Percentiles rank a stretch among this genome's conserved stretches.
phyloP scores from a whole-genome alignment of 2,113 vertebrate species.

The Chloroceryle aenea region DNA sequence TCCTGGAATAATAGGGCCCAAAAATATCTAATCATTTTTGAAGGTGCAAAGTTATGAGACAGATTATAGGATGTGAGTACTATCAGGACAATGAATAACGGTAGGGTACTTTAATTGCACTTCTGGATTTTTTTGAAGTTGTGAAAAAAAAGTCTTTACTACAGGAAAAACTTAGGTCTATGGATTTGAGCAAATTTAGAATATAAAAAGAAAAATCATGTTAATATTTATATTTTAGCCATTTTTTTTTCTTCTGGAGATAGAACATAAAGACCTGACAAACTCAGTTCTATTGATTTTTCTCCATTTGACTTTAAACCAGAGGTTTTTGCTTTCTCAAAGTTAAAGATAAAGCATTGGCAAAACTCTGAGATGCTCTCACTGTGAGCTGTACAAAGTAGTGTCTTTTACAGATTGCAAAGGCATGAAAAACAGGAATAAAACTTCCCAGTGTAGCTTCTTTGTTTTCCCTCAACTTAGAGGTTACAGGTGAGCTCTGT shows the following conservation, averaged over 20 bases:
- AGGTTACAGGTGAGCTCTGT: not conserved
- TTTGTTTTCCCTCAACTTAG: not conserved
- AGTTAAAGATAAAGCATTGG: not conserved
- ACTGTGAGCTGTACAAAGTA: not conserved
- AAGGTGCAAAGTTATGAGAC: not conserved
- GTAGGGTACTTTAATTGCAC: not conserved
- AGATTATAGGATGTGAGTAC: not conserved
- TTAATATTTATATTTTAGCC: not conserved
- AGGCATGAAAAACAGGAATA: not conserved
- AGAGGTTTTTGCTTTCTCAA: not conserved
- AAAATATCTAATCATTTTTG: not conserved
- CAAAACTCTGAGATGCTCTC: not conserved
- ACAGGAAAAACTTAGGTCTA: not conserved
- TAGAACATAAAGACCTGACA: not conserved
- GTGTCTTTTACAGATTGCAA: rapidly evolving
- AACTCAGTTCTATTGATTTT: not conserved
- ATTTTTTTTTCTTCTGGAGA: not conserved
- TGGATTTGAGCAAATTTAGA: not conserved
- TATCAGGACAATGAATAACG: not conserved
- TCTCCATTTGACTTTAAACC: not conserved
- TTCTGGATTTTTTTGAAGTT: not conserved
- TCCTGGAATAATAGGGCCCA: not conserved
- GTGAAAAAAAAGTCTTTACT: not conserved
- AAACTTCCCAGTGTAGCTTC: not conserved
- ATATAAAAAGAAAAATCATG: not conserved